Base-by-base conservation (phyloP, 2,797 vertebrate species). In the Pipistrellus pipistrellus region DNA sequence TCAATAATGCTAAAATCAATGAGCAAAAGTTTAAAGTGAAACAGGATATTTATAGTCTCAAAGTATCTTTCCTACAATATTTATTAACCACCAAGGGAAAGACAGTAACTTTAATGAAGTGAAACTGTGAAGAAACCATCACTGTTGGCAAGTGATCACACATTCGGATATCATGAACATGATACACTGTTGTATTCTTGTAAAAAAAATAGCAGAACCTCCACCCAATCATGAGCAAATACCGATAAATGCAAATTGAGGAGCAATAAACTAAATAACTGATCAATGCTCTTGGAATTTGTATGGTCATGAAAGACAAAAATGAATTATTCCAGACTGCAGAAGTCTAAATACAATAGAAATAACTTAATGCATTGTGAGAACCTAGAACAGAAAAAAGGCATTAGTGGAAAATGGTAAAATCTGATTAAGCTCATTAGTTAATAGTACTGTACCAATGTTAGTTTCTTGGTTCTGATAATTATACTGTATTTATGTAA, bases 21-120 rank as follows among this genome's bases (percentile, higher is more conserved):
- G 23, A 81, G 68, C 30, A 46, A 35, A 83, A 82, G 35, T 66
- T 88, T 81, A 80, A 75, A 73, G 48, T 46, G 44, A 73, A 83
- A 73, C 18, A 90, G 46, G 35, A 64, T 46, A 73, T 21, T 35
- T 72, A 72, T 1, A n/a, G 57, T 66, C 68, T 85, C 68, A 41
- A 85, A 80, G 68, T 68, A 57, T 25, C 38, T 66, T 41, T 35
- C 38, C 46, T 27, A 46, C 85, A 85, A 66, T 73, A 38, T 55
- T 41, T 55, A 48, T 35, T 80, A 90, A 66, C 38, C 57, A 80
- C n/a, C 41, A 41, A 57, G 48, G 46, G 46, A 86, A 86, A 62
- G 6, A 86, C 0, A 62, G 41, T 71, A 80, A 72, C 73, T 80
- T 91, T 77, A 69, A 46, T 53, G 64, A 30, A 46, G 35, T 30